These are phyloP conservation scores for Alosa sapidissima DNA, from an alignment of 2,797 vertebrate genomes.

Conservation along the genomic window DNA sequence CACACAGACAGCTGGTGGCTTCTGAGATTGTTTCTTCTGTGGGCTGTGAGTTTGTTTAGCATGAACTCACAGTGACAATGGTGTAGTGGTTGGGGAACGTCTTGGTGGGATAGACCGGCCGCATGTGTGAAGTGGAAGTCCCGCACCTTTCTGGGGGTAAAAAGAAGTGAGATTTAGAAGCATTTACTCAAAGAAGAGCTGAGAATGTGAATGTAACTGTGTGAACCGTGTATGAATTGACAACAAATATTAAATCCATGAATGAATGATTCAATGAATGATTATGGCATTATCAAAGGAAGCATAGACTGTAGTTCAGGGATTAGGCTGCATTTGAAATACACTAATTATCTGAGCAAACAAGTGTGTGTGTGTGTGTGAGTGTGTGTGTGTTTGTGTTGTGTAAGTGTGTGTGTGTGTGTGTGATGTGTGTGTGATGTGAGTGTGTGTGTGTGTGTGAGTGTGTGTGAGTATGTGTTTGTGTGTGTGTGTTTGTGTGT, in stretches of 20 bases:
- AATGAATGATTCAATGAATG: background rate
- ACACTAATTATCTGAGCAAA: background rate
- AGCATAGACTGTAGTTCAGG: too few relatives aligned
- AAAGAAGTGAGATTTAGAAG: too few relatives aligned
- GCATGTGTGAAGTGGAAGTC: conserved; percentile 80
- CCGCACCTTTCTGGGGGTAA: conserved; percentile 79
- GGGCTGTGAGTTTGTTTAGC: background rate
- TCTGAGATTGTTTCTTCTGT: background rate
- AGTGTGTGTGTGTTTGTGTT: too few relatives aligned
- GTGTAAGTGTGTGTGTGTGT: too few relatives aligned
- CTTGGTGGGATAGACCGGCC: conserved; percentile 94
- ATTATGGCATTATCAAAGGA: too few relatives aligned
- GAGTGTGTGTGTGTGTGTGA: too few relatives aligned
- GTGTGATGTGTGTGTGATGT: too few relatives aligned
- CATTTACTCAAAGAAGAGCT: background rate
- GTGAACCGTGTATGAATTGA: background rate
- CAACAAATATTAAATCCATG: background rate
- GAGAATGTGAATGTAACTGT: background rate
- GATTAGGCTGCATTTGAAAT: too few relatives aligned
- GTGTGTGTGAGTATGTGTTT: too few relatives aligned
- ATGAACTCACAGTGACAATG: conserved; percentile 87
- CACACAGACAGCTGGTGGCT: background rate
- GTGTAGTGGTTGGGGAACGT: conserved; percentile 98
- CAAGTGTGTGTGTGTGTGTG: too few relatives aligned
- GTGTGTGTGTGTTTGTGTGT: too few relatives aligned